Percentiles rank a stretch among this genome's conserved stretches.
Conservation (phyloP, 2,797 vertebrate species). For the Eulemur coronatus region DNA sequence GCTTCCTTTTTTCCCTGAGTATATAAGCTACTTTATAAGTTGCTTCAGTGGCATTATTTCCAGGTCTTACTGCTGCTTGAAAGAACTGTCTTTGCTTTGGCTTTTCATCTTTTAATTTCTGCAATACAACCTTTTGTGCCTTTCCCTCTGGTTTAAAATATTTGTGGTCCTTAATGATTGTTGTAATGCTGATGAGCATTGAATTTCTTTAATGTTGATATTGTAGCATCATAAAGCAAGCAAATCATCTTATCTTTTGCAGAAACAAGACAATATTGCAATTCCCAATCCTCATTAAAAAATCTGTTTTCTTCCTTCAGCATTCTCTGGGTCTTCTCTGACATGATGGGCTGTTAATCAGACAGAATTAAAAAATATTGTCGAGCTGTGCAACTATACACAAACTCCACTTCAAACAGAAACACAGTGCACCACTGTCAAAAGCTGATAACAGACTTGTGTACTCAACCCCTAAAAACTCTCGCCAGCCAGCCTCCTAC, state of each 20-base stretch:
- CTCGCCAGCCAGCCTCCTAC: neutral
- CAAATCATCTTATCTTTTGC: neutral
- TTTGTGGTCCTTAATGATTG: neutral
- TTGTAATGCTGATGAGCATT: neutral
- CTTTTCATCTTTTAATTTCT: neutral
- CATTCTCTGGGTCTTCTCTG: neutral
- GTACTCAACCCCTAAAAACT: neutral
- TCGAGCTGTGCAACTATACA: neutral
- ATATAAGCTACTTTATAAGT: neutral
- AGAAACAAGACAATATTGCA: neutral
- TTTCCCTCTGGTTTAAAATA: neutral
- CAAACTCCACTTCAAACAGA: neutral
- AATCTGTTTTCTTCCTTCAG: neutral
- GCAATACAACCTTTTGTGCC: neutral
- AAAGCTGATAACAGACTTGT: neutral
- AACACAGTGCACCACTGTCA: neutral
- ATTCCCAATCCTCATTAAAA: neutral
- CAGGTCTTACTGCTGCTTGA: neutral
- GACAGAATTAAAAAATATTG: neutral
- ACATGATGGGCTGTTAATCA: neutral
- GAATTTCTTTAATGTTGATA: neutral
- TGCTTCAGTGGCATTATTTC: neutral
- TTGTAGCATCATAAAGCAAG: neutral
- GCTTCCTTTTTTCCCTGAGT: neutral
- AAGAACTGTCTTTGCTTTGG: neutral